Evolutionary conservation across 1,140 invertebrate genomes (phyloP), one percentile per base, ranked within the genome.

Genomic region (Archivesica marissinica): DNA sequence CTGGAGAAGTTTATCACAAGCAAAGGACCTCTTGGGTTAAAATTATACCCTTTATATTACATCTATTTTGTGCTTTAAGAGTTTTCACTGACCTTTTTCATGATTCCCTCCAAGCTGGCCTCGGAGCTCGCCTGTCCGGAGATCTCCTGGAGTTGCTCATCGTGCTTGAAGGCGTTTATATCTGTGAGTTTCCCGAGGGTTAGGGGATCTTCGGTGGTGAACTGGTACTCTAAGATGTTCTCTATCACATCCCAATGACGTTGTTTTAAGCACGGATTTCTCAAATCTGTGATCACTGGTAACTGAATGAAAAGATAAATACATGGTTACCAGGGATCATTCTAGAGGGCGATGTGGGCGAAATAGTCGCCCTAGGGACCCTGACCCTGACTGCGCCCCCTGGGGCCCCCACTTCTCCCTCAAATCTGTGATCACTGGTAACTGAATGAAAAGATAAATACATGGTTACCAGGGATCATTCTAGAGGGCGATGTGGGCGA

Each of bases 111-210:
- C 1, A 98, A 94, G 23, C 96, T 96, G 38, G 96, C 96, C 92
- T 98, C 97, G 3, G 97, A 97, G 88, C 96, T 97, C 0, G 97
- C 97, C 90, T 97, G 96, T 0, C 96, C 96, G 2, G 97, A 96
- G 15, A 98, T 96, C 92, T 98, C 97, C 95, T 97, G 96, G 2
- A 98, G 90, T 74, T 96, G 95, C n/a, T 96, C 95, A 0, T 95
- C 95, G 89, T 96, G 95, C 41, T 95, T 95, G 93, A 97, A 97
- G 0, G 96, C 96, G 20, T 96, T 95, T 56, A 94, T 92, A 20
- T 94, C 91, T 9, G 89, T 85, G 15, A 94, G 89, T 86, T 91
- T 93, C 0, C 93, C 93, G 6, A 94, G 90, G 17, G 94, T 94
- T 17, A 94, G 88, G 1, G 93, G 92, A 38, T 94, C 93, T 23